Base-by-base conservation (phyloP, 2,888 invertebrate species). In the Cybosia mesomella region DNA sequence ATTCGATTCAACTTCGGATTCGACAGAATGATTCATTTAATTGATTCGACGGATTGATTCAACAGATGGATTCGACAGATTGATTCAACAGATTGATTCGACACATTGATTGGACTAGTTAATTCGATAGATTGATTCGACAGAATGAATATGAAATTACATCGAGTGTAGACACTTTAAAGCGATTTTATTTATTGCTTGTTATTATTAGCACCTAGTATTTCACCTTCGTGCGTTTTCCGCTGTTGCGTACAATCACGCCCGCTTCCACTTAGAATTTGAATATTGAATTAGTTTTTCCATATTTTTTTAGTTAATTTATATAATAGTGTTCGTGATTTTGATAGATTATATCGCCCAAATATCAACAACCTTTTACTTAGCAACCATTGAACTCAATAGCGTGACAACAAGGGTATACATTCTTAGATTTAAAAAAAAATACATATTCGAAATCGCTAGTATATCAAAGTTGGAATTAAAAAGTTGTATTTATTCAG, bases 361-460 rank as follows among this genome's bases (percentile, higher is more conserved):
- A 68, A 67, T 32, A 65, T 58, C 49, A 64, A 68, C 59, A 60
- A 49, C 68, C 68, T n/a, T 32, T 60, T 36, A 18, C 36, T 53
- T 9, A 34, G n/a, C 32, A 34, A 28, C 32, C 15, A 62, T 62
- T 21, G 61, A 22, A 22, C 39, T 60, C 15, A 28, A 32, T 62
- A 34, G 34, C 62, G 53, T 62, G 53, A 53, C 32, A 34, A 21
- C 21, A 5, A 24, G n/a, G 9, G 18, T 24, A 4, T 28, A 60
- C 24, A 60, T 24, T 43, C 1, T 22, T 21, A 15, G 22, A 36
- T 36, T 58, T 21, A 18, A 18, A 8, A 60, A 55, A 60, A 60
- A 10, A 24, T 39, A 59, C 8, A 36, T 24, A 24, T 43, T 36
- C 18, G 13, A 58, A 58, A 58, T 15, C 11, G 0, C 18, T 58